Evolutionary conservation across 2,888 invertebrate genomes (phyloP), one percentile per base, ranked within the genome.

Genomic region (Coremacera marginata): DNA sequence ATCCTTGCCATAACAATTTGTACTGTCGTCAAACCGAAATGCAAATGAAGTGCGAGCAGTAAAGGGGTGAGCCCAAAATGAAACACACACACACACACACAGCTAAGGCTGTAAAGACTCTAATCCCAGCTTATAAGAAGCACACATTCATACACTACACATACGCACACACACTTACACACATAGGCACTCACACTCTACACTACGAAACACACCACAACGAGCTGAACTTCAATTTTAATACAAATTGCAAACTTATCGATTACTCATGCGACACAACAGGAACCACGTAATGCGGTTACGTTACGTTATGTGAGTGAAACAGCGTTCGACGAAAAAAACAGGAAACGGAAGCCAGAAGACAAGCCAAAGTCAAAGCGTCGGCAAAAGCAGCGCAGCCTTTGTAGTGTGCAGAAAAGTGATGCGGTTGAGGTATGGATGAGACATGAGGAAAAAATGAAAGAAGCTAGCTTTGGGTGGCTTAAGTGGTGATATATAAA

Each of bases 161-260:
- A 51, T 37, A 57, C 57, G 3, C 27, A 51, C 68, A 25, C 22
- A 14, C 19, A 70, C 3, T 25, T 1, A 8, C 44, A 22, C 44
- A 70, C 31, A 37, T 16, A n/a, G n/a, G 1, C 37, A 19, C 44
- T 4, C 5, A 44, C 49, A 37, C 68, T 51, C 25, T 51, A 7
- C n/a, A 49, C 11, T 25, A 37, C 49, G 11, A 1, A 14, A 9
- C 25, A 44, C 27, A 27, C 49, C 67, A 14, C 49, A 49, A 68
- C 19, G 27, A 19, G 19, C 25, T 49, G 25, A 19, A 11, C 68
- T 51, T 51, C 60, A 37, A 25, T 37, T 27, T 49, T 62, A 44
- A 72, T 62, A 72, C 62, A 62, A 72, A 62, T 72, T 60, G 62
- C 72, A 72, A 62, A 72, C 62, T 72, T 34, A 72, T 72, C 72